phyloP scores from a whole-genome alignment of 2,113 vertebrate species.

The Uria aalge region DNA sequence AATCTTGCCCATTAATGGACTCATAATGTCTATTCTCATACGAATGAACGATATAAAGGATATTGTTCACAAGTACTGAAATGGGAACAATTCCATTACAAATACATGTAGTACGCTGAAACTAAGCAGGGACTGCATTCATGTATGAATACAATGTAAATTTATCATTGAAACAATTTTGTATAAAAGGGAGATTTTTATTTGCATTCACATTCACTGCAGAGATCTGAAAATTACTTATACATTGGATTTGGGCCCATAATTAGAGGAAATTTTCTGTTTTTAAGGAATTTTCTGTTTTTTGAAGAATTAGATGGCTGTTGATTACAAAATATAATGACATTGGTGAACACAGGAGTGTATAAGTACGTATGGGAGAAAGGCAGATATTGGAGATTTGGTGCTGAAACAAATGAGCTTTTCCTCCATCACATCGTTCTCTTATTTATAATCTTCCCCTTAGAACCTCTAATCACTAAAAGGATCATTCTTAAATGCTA shows the following conservation, averaged over 20 bases:
- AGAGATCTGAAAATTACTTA: slow-evolving; percentile 32
- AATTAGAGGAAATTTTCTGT: slow-evolving; percentile 15
- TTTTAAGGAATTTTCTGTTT: background rate
- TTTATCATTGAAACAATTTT: slow-evolving; percentile 35
- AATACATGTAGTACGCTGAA: slow-evolving; percentile 9
- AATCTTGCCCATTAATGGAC: slow-evolving; percentile 57
- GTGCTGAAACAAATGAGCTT: background rate
- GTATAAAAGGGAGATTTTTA: slow-evolving; percentile 35
- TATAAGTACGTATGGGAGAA: background rate
- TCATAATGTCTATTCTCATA: slow-evolving; percentile 57
- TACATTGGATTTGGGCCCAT: background rate
- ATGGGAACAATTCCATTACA: slow-evolving; percentile 50
- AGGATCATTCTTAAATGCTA: background rate
- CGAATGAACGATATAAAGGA: slow-evolving; percentile 44
- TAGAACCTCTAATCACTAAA: background rate
- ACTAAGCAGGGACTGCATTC: slow-evolving; percentile 33
- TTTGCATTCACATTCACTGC: slow-evolving; percentile 35
- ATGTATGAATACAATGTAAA: slow-evolving; percentile 54
- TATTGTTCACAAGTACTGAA: slow-evolving; percentile 51
- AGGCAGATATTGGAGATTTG: background rate
- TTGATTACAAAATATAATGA: slow-evolving; percentile 2
- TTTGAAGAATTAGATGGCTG: background rate
- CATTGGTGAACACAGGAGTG: background rate
- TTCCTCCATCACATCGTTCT: background rate
- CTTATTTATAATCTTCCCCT: background rate